Evolutionary conservation across 2,888 invertebrate species (phyloP).

Genomic region (Orthonychiurus folsomi): DNA sequence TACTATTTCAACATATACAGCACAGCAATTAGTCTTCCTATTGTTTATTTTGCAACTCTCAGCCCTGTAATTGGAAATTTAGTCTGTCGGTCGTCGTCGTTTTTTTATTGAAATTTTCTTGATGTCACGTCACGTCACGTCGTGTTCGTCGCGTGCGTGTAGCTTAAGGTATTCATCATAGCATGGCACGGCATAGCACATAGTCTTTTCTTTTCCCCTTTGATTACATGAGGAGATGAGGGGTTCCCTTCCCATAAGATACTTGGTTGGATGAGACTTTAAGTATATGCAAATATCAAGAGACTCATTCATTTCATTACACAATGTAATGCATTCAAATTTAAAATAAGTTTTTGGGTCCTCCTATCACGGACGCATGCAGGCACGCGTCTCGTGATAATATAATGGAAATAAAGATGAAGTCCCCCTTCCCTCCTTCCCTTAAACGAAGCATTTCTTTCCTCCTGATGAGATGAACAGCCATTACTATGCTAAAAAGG

Average conservation of each 20-base stretch:
- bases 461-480: slow-evolving; percentile 32
- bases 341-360: not conserved
- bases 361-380: no score
- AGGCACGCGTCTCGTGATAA: no score
- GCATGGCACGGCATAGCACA: not conserved
- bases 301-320: not conserved
- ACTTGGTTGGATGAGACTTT: not conserved
- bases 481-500: slow-evolving; percentile 37
- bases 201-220: not conserved
- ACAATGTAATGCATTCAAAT: not conserved
- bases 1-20: no score
- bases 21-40: no score
- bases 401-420: no score
- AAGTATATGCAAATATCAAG: not conserved
- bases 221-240: not conserved
- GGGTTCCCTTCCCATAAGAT: not conserved
- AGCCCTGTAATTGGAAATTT: no score
- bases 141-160: not conserved
- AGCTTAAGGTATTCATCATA: not conserved
- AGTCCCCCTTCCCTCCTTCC: no score
- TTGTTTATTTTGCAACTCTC: no score
- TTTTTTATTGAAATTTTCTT: not conserved
- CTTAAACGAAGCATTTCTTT: no score
- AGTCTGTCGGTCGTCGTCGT: no score
- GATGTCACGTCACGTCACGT: no score